These are phyloP conservation scores for Salminus brasiliensis DNA, from an alignment of 2,113 vertebrate species.

Conservation along the genomic window DNA sequence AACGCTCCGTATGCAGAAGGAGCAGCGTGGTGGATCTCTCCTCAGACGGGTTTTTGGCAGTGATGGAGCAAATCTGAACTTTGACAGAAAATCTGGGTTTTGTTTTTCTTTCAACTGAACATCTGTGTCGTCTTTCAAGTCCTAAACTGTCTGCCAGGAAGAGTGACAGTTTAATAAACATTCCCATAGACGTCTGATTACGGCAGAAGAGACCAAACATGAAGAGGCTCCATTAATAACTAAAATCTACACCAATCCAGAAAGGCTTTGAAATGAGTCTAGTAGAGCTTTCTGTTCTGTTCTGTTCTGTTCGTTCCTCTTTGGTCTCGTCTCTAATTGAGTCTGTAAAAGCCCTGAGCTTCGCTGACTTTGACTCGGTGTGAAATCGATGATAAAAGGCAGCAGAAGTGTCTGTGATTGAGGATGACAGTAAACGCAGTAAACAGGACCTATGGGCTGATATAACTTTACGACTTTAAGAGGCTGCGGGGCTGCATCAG, in stretches of 20 bases:
- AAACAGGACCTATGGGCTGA: not conserved
- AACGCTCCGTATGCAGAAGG: not conserved
- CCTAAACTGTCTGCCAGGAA: not conserved
- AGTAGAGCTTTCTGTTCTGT: not conserved
- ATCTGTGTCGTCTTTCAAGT: not conserved
- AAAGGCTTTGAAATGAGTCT: not conserved
- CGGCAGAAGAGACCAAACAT: not conserved
- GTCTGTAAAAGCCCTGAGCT: not conserved
- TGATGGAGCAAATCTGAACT: not conserved
- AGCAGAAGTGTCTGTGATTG: not conserved
- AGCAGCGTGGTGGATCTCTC: not conserved
- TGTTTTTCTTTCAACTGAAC: not conserved
- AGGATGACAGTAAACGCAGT: slow-evolving; percentile 10
- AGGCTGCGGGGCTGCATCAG: not conserved
- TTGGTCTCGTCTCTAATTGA: slow-evolving; percentile 20
- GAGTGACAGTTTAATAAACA: not conserved
- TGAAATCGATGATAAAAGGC: slow-evolving; percentile 3
- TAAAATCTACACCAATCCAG: not conserved
- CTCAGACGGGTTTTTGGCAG: not conserved
- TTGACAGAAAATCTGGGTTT: not conserved
- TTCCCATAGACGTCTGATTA: not conserved
- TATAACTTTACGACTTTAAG: not conserved
- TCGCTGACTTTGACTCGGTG: slow-evolving; percentile 2
- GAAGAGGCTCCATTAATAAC: not conserved
- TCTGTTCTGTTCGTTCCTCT: not conserved